Percentiles rank a stretch among this genome's conserved stretches.
Evolutionary conservation across 2,797 vertebrate genomes (phyloP).

Genomic region (Eleutherodactylus coqui): DNA sequence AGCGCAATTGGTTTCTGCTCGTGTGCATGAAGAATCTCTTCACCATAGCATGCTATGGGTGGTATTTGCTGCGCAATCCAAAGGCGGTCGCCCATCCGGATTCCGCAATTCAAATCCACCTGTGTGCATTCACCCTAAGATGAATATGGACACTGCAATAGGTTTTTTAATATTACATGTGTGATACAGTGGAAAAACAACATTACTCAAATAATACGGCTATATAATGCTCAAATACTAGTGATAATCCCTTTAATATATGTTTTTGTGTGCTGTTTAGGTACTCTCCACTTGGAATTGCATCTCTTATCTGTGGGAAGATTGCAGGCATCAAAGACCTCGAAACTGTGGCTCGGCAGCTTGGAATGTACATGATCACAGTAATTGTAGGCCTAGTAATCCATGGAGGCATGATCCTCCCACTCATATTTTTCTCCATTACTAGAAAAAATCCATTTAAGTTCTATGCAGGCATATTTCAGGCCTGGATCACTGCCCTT

Average conservation of each 20-base stretch:
- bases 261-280: constrained; percentile 65
- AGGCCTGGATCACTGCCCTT: constrained; percentile 87
- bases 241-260: neutral
- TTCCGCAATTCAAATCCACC: too few species aligned
- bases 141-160: too few species aligned
- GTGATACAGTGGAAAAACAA: neutral
- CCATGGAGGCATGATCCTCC: constrained; percentile 82
- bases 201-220: neutral
- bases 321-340: constrained; percentile 83
- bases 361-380: constrained; percentile 88
- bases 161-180: neutral
- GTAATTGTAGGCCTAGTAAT: constrained; percentile 84
- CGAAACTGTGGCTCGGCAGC: constrained; percentile 81
- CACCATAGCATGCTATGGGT: too few species aligned
- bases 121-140: too few species aligned
- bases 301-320: constrained; percentile 85
- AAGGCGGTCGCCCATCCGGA: too few species aligned
- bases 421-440: constrained; percentile 80
- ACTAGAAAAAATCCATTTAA: constrained; percentile 82
- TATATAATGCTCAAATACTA: neutral
- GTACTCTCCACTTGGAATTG: constrained; percentile 86
- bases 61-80: too few species aligned
- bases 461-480: constrained; percentile 85
- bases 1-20: too few species aligned
- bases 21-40: too few species aligned